phyloP scores from a whole-genome alignment of 2,113 vertebrate species.

The Narcine bancroftii region DNA sequence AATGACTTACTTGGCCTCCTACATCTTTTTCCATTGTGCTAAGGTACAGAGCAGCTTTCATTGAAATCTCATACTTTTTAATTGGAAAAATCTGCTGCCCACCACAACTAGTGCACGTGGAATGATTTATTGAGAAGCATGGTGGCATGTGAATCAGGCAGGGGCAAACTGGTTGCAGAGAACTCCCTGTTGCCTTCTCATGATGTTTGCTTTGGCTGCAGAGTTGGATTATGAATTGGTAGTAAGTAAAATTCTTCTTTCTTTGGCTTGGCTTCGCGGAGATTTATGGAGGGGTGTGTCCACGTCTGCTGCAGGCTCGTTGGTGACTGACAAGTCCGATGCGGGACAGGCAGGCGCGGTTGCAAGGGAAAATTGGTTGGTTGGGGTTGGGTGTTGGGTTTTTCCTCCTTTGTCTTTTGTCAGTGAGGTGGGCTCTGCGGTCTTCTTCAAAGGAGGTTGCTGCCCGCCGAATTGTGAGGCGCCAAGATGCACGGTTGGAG shows the following conservation, averaged over 20 bases:
- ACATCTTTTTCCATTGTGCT: background rate
- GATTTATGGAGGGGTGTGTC: no score
- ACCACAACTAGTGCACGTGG: background rate
- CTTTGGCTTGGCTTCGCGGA: no score
- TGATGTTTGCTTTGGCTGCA: constrained; percentile 21
- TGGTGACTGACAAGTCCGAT: no score
- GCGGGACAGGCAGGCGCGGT: no score
- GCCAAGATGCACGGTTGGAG: no score
- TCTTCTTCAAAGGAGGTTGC: no score
- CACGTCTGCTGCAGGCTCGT: no score
- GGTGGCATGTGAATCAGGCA: background rate
- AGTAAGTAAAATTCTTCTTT: background rate
- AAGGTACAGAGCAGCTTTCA: background rate
- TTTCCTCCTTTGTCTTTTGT: no score
- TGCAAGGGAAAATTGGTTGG: no score
- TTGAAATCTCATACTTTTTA: background rate
- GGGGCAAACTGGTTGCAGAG: background rate
- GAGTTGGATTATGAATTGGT: background rate
- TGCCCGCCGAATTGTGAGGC: no score
- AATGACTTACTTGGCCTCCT: background rate
- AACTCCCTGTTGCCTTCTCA: background rate
- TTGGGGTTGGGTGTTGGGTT: no score
- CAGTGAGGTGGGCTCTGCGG: no score
- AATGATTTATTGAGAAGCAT: background rate
- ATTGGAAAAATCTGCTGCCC: constrained; percentile 15